Conservation (phyloP, 2,113 vertebrate species). For the Atherinomorus stipes region DNA sequence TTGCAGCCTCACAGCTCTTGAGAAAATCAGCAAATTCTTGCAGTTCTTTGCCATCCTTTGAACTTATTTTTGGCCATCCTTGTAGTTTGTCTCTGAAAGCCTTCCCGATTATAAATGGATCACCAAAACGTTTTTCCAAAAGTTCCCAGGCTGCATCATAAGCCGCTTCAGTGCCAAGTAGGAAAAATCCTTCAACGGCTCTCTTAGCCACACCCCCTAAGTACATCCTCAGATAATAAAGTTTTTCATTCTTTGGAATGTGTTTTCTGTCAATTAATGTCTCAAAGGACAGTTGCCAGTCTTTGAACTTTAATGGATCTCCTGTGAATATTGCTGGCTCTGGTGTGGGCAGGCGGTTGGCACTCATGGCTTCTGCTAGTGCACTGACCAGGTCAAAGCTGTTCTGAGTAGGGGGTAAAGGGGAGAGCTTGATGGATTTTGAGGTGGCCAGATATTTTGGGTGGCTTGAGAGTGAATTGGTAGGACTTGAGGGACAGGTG, state of each 20-base stretch:
- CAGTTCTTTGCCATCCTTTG: conserved; percentile 11
- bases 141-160: conserved; percentile 16
- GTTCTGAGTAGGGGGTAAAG: too few species aligned
- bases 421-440: too few species aligned
- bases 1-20: too few species aligned
- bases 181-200: conserved; percentile 12
- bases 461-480: too few species aligned
- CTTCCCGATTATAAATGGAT: conserved; percentile 20
- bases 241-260: conserved; percentile 25
- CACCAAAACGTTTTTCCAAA: conserved; percentile 13
- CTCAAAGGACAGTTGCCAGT: conserved; percentile 14
- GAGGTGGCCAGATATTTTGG: too few species aligned
- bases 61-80: conserved; percentile 12
- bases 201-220: conserved; percentile 1
- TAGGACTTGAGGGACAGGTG: not conserved
- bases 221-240: conserved; percentile 19
- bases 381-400: not conserved
- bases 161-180: conserved; percentile 12
- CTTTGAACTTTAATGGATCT: conserved; percentile 20
- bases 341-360: conserved; percentile 11
- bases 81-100: conserved; percentile 22
- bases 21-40: too few species aligned
- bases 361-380: conserved; percentile 11
- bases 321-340: conserved; percentile 12
- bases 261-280: conserved; percentile 27